phyloP scores from a whole-genome alignment of 2,113 vertebrate species.

The Lontra canadensis region DNA sequence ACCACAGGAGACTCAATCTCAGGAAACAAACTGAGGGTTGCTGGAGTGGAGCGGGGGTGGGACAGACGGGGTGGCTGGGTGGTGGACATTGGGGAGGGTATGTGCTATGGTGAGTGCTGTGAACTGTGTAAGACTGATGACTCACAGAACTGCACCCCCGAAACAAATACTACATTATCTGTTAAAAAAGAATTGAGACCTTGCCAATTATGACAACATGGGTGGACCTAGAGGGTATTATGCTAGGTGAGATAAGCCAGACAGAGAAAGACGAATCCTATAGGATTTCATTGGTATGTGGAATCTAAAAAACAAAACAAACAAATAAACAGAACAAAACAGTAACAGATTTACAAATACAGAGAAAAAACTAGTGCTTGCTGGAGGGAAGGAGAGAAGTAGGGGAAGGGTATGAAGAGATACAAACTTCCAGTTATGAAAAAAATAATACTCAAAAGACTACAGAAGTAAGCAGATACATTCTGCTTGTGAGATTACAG shows the following conservation, averaged over 20 bases:
- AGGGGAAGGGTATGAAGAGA: background rate
- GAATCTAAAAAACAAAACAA: background rate
- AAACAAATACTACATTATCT: too few relatives aligned
- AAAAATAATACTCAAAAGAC: background rate
- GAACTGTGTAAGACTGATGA: too few relatives aligned
- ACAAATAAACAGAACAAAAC: background rate
- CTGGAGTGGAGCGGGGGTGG: too few relatives aligned
- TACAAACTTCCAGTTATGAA: background rate
- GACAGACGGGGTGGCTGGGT: too few relatives aligned
- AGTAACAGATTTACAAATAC: background rate
- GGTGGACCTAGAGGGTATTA: background rate
- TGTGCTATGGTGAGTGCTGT: too few relatives aligned
- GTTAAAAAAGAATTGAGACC: background rate
- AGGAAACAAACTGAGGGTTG: too few relatives aligned
- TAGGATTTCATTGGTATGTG: background rate
- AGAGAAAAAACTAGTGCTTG: background rate
- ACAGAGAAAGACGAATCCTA: background rate
- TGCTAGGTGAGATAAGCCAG: background rate
- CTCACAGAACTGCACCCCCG: too few relatives aligned
- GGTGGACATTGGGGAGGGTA: too few relatives aligned
- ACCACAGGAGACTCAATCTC: too few relatives aligned
- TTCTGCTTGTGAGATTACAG: background rate
- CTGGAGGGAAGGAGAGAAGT: background rate
- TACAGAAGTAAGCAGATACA: background rate
- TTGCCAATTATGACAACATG: background rate